Evolutionary conservation across 2,888 invertebrate genomes (phyloP).

Genomic region (Ceriagrion tenellum): DNA sequence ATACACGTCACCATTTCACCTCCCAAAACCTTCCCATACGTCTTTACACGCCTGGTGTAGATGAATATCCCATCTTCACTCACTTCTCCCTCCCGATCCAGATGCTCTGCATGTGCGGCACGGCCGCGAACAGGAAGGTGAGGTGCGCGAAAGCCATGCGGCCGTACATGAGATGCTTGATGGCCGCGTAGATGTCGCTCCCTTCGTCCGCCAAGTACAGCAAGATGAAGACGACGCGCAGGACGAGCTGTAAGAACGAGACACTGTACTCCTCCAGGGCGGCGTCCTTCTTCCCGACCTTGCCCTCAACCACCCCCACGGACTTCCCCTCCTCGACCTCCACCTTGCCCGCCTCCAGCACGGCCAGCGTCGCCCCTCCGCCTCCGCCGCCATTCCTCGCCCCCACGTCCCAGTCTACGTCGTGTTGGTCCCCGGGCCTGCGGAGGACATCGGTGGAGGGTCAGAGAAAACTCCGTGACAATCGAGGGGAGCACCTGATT

Average conservation of each 20-base stretch:
- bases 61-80: background rate
- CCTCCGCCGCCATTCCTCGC: background rate
- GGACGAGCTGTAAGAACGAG: background rate
- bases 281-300: background rate
- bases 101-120: slow-evolving; percentile 42
- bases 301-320: background rate
- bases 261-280: background rate
- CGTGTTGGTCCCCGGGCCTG: background rate
- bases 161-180: slow-evolving; percentile 21
- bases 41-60: too few relatives aligned
- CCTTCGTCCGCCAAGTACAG: slow-evolving; percentile 60
- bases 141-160: slow-evolving; percentile 55
- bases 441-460: background rate
- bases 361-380: background rate
- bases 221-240: slow-evolving; percentile 6
- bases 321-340: background rate
- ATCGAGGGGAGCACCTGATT: too few relatives aligned
- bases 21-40: too few relatives aligned
- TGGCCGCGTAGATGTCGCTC: slow-evolving; percentile 43
- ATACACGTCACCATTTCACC: too few relatives aligned
- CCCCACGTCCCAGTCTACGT: background rate
- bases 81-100: slow-evolving; percentile 52
- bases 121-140: slow-evolving; percentile 39
- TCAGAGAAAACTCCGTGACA: background rate
- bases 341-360: background rate